Percentiles rank a stretch among this genome's conserved stretches.
Conservation (phyloP, 2,113 vertebrate species). For the Oncorhynchus kisutch region DNA sequence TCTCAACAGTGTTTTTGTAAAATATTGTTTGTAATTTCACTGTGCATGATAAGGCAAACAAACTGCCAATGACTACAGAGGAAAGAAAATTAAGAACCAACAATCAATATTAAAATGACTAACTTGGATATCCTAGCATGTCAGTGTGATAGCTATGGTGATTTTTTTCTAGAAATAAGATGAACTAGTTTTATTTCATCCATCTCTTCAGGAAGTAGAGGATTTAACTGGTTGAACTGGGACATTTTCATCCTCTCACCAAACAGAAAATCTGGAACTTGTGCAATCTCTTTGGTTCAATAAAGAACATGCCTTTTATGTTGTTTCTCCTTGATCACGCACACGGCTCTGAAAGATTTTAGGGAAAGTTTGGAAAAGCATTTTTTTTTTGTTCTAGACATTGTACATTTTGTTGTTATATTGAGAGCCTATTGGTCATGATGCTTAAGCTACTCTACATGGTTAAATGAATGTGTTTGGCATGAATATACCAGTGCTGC, state of each 20-base stretch:
- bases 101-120: background rate
- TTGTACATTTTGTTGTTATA: too few species aligned
- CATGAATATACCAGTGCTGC: background rate
- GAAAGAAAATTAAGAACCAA: background rate
- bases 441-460: too few species aligned
- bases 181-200: background rate
- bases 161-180: background rate
- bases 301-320: too few species aligned
- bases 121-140: background rate
- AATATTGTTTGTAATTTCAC: background rate
- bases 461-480: too few species aligned
- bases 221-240: too few species aligned
- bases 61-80: background rate
- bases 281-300: too few species aligned
- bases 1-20: slow-evolving; percentile 31
- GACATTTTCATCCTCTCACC: too few species aligned
- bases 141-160: background rate
- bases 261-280: too few species aligned
- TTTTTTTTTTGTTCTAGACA: too few species aligned
- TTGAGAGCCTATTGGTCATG: too few species aligned
- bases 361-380: background rate
- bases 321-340: too few species aligned
- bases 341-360: too few species aligned
- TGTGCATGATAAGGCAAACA: slow-evolving; percentile 4
- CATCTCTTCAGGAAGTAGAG: background rate